phyloP scores from a whole-genome alignment of 2,113 vertebrate species.

The Plestiodon gilberti region DNA sequence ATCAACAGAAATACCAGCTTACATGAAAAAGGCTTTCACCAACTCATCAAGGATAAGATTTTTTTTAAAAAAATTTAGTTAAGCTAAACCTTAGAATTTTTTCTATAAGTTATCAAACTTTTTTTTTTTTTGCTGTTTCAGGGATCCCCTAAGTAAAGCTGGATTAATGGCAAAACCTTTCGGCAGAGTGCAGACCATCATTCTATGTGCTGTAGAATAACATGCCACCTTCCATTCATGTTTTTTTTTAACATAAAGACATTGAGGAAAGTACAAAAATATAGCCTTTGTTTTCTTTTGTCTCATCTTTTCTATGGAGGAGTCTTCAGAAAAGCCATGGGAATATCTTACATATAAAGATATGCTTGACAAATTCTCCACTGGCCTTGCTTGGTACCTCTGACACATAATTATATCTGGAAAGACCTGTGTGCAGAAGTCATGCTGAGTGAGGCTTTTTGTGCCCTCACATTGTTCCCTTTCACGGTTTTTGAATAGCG shows the following conservation, averaged over 20 bases:
- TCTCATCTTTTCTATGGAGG: background rate
- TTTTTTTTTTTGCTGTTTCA: conserved; percentile 14
- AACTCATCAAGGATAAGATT: background rate
- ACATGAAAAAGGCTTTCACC: background rate
- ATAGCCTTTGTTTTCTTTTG: background rate
- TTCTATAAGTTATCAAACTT: background rate
- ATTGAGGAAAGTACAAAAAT: background rate
- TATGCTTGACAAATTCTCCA: background rate
- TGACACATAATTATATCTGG: background rate
- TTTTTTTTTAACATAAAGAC: background rate
- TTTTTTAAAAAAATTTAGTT: too few species aligned
- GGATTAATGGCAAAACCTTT: conserved; percentile 24
- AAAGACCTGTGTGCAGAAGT: background rate
- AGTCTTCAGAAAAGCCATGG: background rate
- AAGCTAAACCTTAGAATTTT: too few species aligned
- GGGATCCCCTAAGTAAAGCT: conserved; percentile 35
- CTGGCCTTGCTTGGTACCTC: background rate
- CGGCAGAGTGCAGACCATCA: background rate
- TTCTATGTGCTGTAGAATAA: background rate
- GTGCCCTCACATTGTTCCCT: conserved; percentile 2
- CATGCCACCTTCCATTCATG: background rate
- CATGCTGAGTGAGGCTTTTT: conserved; percentile 2
- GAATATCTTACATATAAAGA: conserved; percentile 4
- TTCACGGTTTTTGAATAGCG: conserved; percentile 28
- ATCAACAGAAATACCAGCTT: background rate